Conservation (phyloP, 2,888 invertebrate species). For the Chorisops tibialis region DNA sequence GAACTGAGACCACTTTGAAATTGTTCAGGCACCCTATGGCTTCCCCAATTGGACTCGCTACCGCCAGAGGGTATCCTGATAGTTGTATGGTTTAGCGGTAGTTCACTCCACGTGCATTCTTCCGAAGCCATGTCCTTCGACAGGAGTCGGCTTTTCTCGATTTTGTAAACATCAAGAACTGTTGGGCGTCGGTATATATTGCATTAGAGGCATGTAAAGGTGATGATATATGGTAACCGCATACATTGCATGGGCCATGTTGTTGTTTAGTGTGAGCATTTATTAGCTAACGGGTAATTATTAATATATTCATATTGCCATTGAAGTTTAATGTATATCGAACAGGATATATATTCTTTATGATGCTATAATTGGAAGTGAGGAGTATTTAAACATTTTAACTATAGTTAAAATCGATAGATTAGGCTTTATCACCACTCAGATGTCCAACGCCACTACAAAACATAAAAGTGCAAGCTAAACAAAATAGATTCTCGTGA, state of each 20-base stretch:
- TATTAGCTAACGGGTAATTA: slow-evolving; percentile 22
- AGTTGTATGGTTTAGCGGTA: slow-evolving; percentile 17
- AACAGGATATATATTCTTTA: no score
- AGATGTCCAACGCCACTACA: no score
- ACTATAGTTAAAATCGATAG: no score
- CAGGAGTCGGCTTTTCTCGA: slow-evolving; percentile 2
- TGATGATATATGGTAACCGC: slow-evolving; percentile 32
- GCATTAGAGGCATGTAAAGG: slow-evolving; percentile 19
- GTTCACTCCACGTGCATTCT: slow-evolving; percentile 22
- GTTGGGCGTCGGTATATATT: background rate
- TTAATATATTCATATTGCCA: background rate
- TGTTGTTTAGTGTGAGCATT: slow-evolving; percentile 29
- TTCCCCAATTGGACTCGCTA: background rate
- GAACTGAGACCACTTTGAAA: background rate
- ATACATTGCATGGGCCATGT: slow-evolving; percentile 31
- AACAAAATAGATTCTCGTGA: no score
- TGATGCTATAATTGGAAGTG: no score
- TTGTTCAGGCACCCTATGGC: no score
- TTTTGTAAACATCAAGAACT: slow-evolving; percentile 21
- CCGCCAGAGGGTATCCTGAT: background rate
- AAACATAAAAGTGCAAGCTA: no score
- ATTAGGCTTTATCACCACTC: no score
- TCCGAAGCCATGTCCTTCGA: slow-evolving; percentile 16
- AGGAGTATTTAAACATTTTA: no score
- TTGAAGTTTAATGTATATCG: no score